These are phyloP conservation scores for Polydrusus pterygomalis DNA, from an alignment of 2,888 invertebrate species.

Conservation along the genomic window DNA sequence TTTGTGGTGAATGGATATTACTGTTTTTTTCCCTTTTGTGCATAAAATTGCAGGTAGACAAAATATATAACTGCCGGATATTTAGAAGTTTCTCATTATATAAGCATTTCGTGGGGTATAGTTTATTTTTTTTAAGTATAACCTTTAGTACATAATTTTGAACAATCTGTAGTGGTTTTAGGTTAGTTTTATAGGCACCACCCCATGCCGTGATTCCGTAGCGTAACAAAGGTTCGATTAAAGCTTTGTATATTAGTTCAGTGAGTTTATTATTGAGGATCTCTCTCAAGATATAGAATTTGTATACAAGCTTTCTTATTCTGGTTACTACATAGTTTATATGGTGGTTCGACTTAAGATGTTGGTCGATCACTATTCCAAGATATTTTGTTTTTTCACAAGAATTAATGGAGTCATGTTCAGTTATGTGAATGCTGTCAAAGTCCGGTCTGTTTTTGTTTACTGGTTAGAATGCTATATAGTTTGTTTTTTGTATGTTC, in stretches of 20 bases:
- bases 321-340: slow-evolving; percentile 5
- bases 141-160: background rate
- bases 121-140: background rate
- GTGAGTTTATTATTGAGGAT: slow-evolving; percentile 5
- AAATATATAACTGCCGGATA: background rate
- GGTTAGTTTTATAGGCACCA: background rate
- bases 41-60: no score
- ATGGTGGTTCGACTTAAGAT: no score
- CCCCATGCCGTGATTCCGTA: slow-evolving; percentile 3
- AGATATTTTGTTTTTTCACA: no score
- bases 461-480: background rate
- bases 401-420: background rate
- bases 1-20: no score
- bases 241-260: background rate
- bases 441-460: background rate
- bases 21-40: no score
- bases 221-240: background rate
- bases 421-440: background rate
- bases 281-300: slow-evolving; percentile 1
- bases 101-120: background rate
- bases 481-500: slow-evolving; percentile 2
- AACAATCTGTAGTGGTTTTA: background rate
- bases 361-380: no score
- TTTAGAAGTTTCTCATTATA: background rate
- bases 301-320: background rate